Conservation (phyloP, 2,888 invertebrate genomes). For the Polylopha cassiicola region DNA sequence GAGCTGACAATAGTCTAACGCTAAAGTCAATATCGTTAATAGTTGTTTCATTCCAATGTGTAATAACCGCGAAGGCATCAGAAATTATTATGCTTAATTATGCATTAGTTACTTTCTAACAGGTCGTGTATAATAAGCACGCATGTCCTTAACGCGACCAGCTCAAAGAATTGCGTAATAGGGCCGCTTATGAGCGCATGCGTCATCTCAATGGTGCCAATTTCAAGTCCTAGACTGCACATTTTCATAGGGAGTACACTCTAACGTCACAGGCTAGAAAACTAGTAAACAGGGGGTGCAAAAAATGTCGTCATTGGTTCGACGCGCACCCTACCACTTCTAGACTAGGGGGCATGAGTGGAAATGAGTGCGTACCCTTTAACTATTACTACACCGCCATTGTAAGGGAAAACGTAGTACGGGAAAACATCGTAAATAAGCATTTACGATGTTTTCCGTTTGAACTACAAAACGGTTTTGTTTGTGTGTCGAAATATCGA, state of each 20-base stretch:
- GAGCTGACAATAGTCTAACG: too few relatives aligned
- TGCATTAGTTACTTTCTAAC: too few relatives aligned
- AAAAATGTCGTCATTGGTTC: constrained; percentile 63
- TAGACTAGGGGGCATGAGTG: constrained; percentile 29
- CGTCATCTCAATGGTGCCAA: too few relatives aligned
- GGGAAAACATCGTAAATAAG: constrained; percentile 21
- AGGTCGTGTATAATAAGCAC: too few relatives aligned
- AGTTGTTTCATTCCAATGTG: too few relatives aligned
- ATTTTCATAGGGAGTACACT: constrained; percentile 10
- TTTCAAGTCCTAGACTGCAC: constrained; percentile 9
- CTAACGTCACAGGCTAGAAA: constrained; percentile 4
- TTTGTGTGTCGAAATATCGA: constrained; percentile 1
- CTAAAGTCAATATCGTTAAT: too few relatives aligned
- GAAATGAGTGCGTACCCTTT: constrained; percentile 27
- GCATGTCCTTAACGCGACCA: too few relatives aligned
- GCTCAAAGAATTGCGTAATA: too few relatives aligned
- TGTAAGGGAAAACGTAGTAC: constrained; percentile 12
- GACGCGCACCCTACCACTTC: constrained; percentile 55
- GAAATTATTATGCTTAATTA: too few relatives aligned
- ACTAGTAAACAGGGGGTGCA: constrained; percentile 26
- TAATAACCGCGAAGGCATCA: too few relatives aligned
- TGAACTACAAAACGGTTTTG: constrained; percentile 8
- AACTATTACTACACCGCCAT: constrained; percentile 20
- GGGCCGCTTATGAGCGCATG: too few relatives aligned
- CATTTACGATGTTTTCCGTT: constrained; percentile 18